phyloP scores from a whole-genome alignment of 2,888 invertebrate genomes.

The Nasonia oneida region DNA sequence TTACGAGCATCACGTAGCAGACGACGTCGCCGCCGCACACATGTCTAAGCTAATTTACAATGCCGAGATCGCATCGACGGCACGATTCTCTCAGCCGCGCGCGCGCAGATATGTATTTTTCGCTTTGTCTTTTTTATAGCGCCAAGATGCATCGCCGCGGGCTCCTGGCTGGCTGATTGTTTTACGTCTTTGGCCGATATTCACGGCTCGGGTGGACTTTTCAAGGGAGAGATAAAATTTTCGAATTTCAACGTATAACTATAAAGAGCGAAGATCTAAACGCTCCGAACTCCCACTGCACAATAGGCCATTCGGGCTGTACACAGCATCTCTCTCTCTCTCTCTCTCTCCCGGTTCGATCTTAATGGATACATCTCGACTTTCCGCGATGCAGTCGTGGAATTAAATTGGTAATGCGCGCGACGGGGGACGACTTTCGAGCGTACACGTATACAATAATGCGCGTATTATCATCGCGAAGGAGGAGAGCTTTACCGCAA shows the following conservation, averaged over 20 bases:
- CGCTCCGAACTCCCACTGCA: neutral
- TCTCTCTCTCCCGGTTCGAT: constrained; percentile 1
- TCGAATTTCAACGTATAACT: too few species aligned
- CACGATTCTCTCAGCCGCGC: neutral
- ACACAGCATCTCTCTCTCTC: neutral
- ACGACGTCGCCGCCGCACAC: neutral
- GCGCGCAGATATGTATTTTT: neutral
- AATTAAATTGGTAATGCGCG: constrained; percentile 54
- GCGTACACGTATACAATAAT: neutral
- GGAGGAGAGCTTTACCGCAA: constrained; percentile 34
- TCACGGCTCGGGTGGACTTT: too few species aligned
- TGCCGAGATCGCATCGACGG: constrained; percentile 4
- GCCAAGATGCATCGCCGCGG: too few species aligned
- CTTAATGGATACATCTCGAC: constrained; percentile 22
- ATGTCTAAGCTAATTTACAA: neutral
- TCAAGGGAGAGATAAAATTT: too few species aligned
- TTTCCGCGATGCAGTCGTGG: neutral
- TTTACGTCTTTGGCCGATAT: too few species aligned
- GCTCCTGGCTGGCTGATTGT: too few species aligned
- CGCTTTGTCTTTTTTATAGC: too few species aligned
- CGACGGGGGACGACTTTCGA: neutral
- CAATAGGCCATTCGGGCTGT: constrained; percentile 29
- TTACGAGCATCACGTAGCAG: constrained; percentile 6
- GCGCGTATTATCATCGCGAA: neutral
- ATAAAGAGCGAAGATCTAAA: neutral